A percentile compares a stretch with the other conserved stretches of the same genome.
These are phyloP conservation scores for Euphydryas editha DNA, from an alignment of 2,888 invertebrate genomes.

Conservation along the genomic window DNA sequence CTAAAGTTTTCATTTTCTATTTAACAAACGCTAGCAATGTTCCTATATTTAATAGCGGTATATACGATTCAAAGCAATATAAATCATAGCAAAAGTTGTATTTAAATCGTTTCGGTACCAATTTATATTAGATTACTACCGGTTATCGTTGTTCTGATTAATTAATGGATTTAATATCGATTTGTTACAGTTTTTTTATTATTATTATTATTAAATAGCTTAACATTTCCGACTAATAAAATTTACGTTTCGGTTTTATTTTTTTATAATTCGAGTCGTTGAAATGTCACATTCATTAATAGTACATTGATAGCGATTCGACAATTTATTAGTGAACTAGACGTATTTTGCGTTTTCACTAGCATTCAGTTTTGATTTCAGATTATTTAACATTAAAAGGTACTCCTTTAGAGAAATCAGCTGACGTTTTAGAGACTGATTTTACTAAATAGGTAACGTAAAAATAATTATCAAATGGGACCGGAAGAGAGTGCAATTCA, in stretches of 20 bases:
- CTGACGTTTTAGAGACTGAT: no score
- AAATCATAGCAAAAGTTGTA: constrained; percentile 39
- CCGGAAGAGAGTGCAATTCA: no score
- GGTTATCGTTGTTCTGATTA: constrained; percentile 35
- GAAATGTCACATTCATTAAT: not conserved
- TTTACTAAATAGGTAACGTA: no score
- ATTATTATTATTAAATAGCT: not conserved
- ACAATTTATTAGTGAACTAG: not conserved
- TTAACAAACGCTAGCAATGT: constrained; percentile 27
- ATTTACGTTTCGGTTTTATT: not conserved
- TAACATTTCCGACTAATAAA: not conserved
- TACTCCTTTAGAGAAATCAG: no score
- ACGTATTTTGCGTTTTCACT: no score
- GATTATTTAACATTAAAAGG: no score
- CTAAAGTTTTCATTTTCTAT: constrained; percentile 1
- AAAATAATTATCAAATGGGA: no score
- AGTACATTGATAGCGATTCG: not conserved
- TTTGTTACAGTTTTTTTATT: not conserved
- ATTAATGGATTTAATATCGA: constrained; percentile 29
- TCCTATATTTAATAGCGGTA: no score
- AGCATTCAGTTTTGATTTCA: no score
- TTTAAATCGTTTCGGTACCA: constrained; percentile 38
- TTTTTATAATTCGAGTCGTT: not conserved
- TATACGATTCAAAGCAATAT: constrained; percentile 37
- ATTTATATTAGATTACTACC: constrained; percentile 44